These are phyloP conservation scores for Callosobruchus maculatus DNA, from an alignment of 2,888 invertebrate genomes.

Conservation along the genomic window DNA sequence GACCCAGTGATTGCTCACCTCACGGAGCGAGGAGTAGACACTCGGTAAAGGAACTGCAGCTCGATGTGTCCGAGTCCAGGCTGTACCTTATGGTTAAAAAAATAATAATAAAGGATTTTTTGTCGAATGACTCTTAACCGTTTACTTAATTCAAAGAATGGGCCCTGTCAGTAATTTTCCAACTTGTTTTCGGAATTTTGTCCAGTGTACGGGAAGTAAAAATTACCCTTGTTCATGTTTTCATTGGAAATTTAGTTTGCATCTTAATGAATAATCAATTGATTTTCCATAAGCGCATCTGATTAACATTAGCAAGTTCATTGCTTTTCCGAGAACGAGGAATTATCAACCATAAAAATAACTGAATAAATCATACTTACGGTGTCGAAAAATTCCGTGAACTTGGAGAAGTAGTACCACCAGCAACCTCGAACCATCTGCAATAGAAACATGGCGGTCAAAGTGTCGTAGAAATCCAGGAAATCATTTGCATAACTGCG, in stretches of 20 bases:
- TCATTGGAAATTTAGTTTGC: not conserved
- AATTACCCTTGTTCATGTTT: not conserved
- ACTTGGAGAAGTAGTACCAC: slow-evolving; percentile 97
- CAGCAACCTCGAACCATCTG: slow-evolving; percentile 91
- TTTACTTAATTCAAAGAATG: no score
- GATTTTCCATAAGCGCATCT: not conserved
- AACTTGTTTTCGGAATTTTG: no score
- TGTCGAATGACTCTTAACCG: no score
- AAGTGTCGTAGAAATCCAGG: not conserved
- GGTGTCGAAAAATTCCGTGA: slow-evolving; percentile 95
- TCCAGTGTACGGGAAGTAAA: not conserved
- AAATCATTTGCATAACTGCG: not conserved
- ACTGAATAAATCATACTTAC: slow-evolving; percentile 51
- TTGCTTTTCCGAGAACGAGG: not conserved
- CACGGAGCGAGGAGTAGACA: no score
- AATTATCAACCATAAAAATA: not conserved
- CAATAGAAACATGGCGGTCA: slow-evolving; percentile 11
- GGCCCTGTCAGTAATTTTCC: no score
- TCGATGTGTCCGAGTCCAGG: no score
- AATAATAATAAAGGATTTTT: no score
- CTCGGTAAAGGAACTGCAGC: no score
- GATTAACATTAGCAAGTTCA: not conserved
- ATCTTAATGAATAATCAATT: not conserved
- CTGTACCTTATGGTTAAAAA: no score
- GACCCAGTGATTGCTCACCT: no score